Base-by-base conservation (phyloP, 2,797 vertebrate genomes). In the Periophthalmus magnuspinnatus region DNA sequence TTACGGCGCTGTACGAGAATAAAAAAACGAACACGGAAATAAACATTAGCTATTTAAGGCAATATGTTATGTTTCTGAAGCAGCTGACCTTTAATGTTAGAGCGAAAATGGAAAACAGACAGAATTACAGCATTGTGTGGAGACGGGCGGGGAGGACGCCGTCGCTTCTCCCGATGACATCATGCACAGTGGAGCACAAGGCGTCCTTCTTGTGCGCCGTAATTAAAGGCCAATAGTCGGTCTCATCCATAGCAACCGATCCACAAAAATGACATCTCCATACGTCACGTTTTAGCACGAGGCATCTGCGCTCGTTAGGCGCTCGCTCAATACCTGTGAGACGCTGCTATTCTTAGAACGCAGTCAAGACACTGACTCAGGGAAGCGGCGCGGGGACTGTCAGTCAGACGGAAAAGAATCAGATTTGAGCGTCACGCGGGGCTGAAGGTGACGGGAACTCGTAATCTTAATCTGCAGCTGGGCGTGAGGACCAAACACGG, bases 281-380 rank as follows among this genome's bases (percentile, higher is more conserved):
- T 72, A 69, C 75, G 77, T 87, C 77, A 74, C 76, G 76, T 76
- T 71, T 14, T 50, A 69, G 71, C 60, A 74, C 58, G 55, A 70
- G 79, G 52, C 68, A 65, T 79, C 77, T 76, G 67, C 67, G 50
- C 70, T 75, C 74, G 67, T 77, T 81, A 88, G 68, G 21, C n/a
- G 72, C 45, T 47, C 14, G 36, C 69, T 5, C 70, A 81, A 76
- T 78, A 76, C 48, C 71, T 67, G 71, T 76, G 81, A 81, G 79
- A 78, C 64, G 10, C 36, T 75, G 77, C 78, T 85, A 84, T 87
- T 90, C 79, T 84, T 69, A 65, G 80, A 68, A n/a, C 68, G 70
- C 77, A 45, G 73, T 71, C 81, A 78, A 79, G 70, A 73, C 70
- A 65, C 70, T 76, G 59, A 78, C 65, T 77, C 65, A 38, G 56